Evolutionary conservation across 2,113 vertebrate species (phyloP).

Genomic region (Takifugu flavidus): DNA sequence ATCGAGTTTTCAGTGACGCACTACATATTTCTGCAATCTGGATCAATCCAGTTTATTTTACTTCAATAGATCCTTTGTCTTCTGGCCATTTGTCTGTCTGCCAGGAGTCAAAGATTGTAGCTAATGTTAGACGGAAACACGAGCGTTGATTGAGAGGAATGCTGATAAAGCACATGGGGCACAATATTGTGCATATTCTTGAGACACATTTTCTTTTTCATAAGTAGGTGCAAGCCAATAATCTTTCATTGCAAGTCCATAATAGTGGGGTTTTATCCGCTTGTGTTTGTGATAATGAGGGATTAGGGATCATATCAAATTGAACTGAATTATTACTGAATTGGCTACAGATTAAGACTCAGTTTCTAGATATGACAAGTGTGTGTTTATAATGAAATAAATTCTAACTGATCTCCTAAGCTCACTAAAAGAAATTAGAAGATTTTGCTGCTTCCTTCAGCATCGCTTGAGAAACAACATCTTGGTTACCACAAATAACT

Average conservation of each 20-base stretch:
- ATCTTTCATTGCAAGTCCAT: conserved; percentile 11
- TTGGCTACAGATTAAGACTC: no score
- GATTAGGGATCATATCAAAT: no score
- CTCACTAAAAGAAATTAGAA: neutral
- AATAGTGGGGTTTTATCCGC: conserved; percentile 25
- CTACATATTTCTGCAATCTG: conserved; percentile 26
- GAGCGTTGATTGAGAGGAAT: conserved; percentile 35
- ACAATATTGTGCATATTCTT: conserved; percentile 11
- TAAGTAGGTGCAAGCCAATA: neutral
- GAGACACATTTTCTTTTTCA: conserved; percentile 8
- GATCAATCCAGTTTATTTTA: conserved; percentile 18
- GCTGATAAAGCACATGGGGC: conserved; percentile 40
- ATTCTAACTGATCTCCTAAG: no score
- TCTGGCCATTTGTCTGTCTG: conserved; percentile 25
- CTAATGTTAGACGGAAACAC: conserved; percentile 30
- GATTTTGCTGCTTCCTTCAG: neutral
- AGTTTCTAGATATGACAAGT: no score
- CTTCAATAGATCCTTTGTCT: conserved; percentile 48
- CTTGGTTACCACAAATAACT: neutral
- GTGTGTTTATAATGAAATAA: no score
- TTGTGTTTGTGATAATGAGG: no score
- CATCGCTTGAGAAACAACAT: neutral
- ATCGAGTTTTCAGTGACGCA: conserved; percentile 13
- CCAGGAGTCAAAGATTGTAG: conserved; percentile 36
- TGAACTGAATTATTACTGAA: no score